phyloP scores from a whole-genome alignment of 2,888 invertebrate genomes.

The Stenotaenia linearis region DNA sequence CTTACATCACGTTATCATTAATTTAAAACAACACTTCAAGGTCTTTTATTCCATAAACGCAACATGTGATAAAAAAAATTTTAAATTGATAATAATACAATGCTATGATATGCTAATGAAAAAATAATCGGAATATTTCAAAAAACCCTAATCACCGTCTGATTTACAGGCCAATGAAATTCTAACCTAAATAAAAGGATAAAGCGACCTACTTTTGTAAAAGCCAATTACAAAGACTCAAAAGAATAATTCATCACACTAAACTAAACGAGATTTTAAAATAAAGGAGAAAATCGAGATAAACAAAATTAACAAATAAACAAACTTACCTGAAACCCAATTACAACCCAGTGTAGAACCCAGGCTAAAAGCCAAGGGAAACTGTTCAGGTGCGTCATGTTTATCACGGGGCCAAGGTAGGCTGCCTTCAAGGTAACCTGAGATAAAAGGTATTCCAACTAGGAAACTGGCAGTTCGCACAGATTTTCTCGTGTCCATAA shows the following conservation, averaged over 20 bases:
- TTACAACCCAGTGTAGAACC: not conserved
- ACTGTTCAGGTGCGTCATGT: constrained; percentile 2
- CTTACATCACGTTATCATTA: not conserved
- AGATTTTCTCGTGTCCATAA: not conserved
- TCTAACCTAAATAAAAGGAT: not conserved
- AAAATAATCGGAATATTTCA: not conserved
- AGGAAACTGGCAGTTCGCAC: not conserved
- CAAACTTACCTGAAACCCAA: not conserved
- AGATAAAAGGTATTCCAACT: not conserved
- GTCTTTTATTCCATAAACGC: not conserved
- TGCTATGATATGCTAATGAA: not conserved
- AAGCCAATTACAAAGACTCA: not conserved
- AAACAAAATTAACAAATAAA: not conserved
- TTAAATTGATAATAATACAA: not conserved
- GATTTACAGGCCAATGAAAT: constrained; percentile 1
- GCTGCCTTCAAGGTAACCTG: not conserved
- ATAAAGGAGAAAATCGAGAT: not conserved
- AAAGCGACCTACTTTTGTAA: constrained; percentile 12
- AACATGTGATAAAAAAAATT: not conserved
- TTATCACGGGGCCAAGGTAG: constrained; percentile 3
- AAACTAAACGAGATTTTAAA: not conserved
- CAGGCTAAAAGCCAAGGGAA: constrained; percentile 16
- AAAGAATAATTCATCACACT: not conserved
- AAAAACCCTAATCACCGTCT: not conserved
- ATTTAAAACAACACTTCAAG: not conserved